Evolutionary conservation across 1,140 invertebrate species (phyloP).

Genomic region (Papilio glaucus): DNA sequence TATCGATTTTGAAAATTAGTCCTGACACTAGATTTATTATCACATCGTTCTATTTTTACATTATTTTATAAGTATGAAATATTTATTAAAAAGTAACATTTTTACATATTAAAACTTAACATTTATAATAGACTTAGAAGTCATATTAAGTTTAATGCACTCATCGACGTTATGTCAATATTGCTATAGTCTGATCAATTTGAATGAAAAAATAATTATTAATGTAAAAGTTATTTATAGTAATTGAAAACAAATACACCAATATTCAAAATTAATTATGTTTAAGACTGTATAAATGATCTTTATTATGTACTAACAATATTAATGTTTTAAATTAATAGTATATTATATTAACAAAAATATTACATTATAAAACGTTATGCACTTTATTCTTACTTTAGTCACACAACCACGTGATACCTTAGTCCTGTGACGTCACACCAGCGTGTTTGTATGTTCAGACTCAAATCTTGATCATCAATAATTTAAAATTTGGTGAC

Average conservation of each 20-base stretch:
- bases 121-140: neutral
- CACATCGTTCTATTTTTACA: too few species aligned
- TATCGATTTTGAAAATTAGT: too few species aligned
- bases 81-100: neutral
- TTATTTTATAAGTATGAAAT: too few species aligned
- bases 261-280: neutral
- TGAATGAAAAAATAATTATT: too few species aligned
- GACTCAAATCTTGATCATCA: neutral
- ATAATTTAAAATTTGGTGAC: too few species aligned
- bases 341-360: slow-evolving; percentile 4
- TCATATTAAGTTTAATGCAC: neutral
- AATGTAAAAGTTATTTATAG: too few species aligned
- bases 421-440: neutral
- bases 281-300: slow-evolving; percentile 12
- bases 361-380: neutral
- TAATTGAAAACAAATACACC: neutral
- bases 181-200: neutral
- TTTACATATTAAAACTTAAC: neutral
- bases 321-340: too few species aligned
- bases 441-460: neutral
- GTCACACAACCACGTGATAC: neutral
- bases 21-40: too few species aligned
- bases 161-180: neutral
- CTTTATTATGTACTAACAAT: too few species aligned
- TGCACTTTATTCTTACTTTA: neutral